Evolutionary conservation across 2,797 vertebrate species (phyloP).

Genomic region (Poeciliopsis paucimaculata): DNA sequence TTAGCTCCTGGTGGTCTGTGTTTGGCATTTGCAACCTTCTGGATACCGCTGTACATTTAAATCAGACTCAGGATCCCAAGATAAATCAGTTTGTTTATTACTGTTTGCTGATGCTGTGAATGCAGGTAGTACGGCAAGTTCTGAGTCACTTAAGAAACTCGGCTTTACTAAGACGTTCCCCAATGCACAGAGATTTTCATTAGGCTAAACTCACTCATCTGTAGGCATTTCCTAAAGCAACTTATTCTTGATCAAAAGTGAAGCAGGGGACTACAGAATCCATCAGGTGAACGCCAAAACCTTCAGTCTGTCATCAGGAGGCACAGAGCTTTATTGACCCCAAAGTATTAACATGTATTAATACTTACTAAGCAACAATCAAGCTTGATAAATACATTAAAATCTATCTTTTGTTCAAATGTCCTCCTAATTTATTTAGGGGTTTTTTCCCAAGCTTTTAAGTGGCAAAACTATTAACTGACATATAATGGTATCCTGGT

Average conservation of each 20-base stretch:
- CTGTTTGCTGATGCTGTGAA: background rate
- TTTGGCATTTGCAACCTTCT: slow-evolving; percentile 33
- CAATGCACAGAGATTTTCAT: background rate
- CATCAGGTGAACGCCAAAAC: slow-evolving; percentile 11
- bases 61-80: slow-evolving; percentile 19
- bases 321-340: background rate
- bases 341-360: background rate
- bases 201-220: background rate
- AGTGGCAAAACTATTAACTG: background rate
- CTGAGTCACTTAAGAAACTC: background rate
- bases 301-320: slow-evolving; percentile 22
- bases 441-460: background rate
- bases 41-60: slow-evolving; percentile 6
- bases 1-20: slow-evolving; percentile 33
- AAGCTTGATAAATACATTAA: background rate
- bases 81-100: slow-evolving; percentile 24
- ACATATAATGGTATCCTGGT: background rate
- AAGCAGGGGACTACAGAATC: slow-evolving; percentile 23
- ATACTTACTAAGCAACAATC: background rate
- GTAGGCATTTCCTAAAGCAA: background rate
- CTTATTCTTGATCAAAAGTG: background rate
- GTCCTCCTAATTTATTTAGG: too few species aligned
- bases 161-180: background rate
- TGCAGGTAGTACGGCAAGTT: background rate
- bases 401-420: background rate